Evolutionary conservation across 2,113 vertebrate species (phyloP).

Genomic region (Pholis gunnellus): DNA sequence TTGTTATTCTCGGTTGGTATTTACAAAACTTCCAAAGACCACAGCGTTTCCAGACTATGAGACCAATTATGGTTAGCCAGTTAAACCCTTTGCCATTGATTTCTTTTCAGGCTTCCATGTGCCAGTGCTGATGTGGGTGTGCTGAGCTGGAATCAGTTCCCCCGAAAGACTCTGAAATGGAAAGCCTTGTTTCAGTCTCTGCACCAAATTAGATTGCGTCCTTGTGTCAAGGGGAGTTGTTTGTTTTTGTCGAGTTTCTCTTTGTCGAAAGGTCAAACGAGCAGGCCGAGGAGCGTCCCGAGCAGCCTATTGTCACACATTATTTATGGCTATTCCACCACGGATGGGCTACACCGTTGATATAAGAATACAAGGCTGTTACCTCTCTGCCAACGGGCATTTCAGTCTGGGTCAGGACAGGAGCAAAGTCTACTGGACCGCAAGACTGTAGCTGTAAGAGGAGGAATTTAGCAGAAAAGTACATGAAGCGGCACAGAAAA

Average conservation of each 20-base stretch:
- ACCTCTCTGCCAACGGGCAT: constrained; percentile 48
- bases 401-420: constrained; percentile 39
- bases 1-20: constrained; percentile 64
- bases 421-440: constrained; percentile 3
- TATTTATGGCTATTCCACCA: constrained; percentile 70
- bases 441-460: not conserved
- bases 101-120: constrained; percentile 66
- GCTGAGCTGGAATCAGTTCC: constrained; percentile 61
- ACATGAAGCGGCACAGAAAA: not conserved
- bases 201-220: constrained; percentile 74
- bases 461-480: constrained; percentile 17
- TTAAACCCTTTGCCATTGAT: constrained; percentile 74
- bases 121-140: constrained; percentile 52
- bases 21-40: constrained; percentile 72
- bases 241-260: constrained; percentile 72
- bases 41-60: constrained; percentile 46
- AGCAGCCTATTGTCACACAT: constrained; percentile 67
- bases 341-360: constrained; percentile 42
- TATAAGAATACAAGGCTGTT: constrained; percentile 50
- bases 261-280: constrained; percentile 72
- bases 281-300: constrained; percentile 54
- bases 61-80: constrained; percentile 72
- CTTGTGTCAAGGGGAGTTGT: constrained; percentile 78
- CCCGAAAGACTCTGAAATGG: constrained; percentile 66
- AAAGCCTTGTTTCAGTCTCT: constrained; percentile 69